phyloP scores from a whole-genome alignment of 2,113 vertebrate genomes.

The Limanda limanda region DNA sequence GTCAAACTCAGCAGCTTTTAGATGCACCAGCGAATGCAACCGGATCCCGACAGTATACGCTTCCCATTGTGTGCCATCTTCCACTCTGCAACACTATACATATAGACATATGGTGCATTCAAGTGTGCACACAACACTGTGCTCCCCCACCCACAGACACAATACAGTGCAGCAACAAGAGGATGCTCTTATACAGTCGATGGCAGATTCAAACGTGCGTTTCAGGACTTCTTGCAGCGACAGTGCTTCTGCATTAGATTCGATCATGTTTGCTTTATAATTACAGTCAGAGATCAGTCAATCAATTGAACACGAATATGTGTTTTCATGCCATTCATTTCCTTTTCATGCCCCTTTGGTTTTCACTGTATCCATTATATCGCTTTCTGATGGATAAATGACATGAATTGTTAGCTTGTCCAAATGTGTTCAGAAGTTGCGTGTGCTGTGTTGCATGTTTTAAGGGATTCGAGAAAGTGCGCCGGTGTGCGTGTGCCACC shows the following conservation, averaged over 20 bases:
- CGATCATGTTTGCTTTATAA: constrained; percentile 27
- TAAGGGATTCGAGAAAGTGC: constrained; percentile 25
- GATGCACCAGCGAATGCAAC: constrained; percentile 64
- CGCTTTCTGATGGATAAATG: neutral
- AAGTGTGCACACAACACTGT: constrained; percentile 6
- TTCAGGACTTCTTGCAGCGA: neutral
- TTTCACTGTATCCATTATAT: neutral
- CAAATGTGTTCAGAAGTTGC: neutral
- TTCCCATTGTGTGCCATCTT: constrained; percentile 59
- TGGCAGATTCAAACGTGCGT: constrained; percentile 14
- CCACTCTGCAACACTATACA: constrained; percentile 67
- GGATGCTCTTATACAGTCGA: constrained; percentile 5
- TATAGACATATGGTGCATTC: constrained; percentile 33
- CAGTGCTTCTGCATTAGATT: constrained; percentile 7
- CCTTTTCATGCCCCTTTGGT: constrained; percentile 14
- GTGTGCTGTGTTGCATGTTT: neutral
- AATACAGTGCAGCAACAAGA: constrained; percentile 17
- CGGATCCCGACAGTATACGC: constrained; percentile 60
- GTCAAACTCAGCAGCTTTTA: constrained; percentile 48
- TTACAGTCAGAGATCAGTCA: neutral
- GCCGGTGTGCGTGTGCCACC: constrained; percentile 9
- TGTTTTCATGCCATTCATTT: neutral
- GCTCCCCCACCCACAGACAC: constrained; percentile 29
- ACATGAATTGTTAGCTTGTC: neutral
- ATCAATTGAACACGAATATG: neutral